Conservation (phyloP, 1,140 invertebrate species). For the Charaxes varanes region DNA sequence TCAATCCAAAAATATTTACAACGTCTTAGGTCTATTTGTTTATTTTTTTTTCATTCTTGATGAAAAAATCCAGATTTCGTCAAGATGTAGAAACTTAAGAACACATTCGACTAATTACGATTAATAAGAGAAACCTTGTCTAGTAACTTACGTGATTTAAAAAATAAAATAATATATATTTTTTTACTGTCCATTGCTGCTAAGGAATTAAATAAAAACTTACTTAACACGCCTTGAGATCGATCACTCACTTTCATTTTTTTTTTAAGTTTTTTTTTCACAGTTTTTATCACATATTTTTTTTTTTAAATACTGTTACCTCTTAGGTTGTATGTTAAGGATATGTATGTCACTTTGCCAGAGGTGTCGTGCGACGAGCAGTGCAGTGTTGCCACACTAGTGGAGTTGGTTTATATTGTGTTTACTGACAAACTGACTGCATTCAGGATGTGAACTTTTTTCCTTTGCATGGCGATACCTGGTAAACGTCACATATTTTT, state of each 20-base stretch:
- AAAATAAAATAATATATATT: no score
- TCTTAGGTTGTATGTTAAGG: slow-evolving; percentile 54
- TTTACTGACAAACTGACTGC: slow-evolving; percentile 44
- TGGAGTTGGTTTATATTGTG: slow-evolving; percentile 25
- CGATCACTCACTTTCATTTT: slow-evolving; percentile 64
- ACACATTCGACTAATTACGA: slow-evolving; percentile 58
- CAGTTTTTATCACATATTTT: slow-evolving; percentile 52
- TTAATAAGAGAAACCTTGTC: slow-evolving; percentile 25
- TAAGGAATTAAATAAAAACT: slow-evolving; percentile 50
- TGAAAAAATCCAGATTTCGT: slow-evolving; percentile 19
- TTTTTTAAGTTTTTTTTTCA: slow-evolving; percentile 57
- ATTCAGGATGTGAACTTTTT: slow-evolving; percentile 59
- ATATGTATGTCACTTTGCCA: slow-evolving; percentile 50
- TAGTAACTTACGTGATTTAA: slow-evolving; percentile 18
- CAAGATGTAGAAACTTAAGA: slow-evolving; percentile 42
- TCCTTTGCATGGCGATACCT: slow-evolving; percentile 57
- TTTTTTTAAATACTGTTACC: slow-evolving; percentile 64
- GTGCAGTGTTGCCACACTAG: slow-evolving; percentile 36
- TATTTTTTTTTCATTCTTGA: slow-evolving; percentile 35
- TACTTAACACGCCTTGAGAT: slow-evolving; percentile 55
- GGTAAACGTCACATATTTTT: no score
- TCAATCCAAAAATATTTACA: slow-evolving; percentile 32
- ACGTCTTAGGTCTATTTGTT: slow-evolving; percentile 47
- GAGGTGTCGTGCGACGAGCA: slow-evolving; percentile 28
- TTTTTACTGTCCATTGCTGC: slow-evolving; percentile 40